These are phyloP conservation scores for Lithophane ornitopus DNA, from an alignment of 2,888 invertebrate species.

Conservation along the genomic window DNA sequence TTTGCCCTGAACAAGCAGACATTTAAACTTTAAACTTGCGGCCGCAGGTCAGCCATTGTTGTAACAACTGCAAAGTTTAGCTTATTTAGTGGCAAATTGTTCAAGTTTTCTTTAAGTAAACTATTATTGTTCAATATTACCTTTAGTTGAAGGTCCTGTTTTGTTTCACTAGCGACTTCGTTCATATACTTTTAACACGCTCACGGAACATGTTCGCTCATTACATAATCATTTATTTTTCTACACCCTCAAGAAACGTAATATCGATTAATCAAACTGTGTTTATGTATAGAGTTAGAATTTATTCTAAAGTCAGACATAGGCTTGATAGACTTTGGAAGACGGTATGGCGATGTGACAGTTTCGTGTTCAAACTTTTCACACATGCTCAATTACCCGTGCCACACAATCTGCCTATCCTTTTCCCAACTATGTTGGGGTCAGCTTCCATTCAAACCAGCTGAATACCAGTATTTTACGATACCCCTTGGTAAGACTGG, in stretches of 20 bases:
- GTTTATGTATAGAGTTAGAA: background rate
- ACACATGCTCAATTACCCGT: background rate
- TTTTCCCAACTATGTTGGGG: too few relatives aligned
- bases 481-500: too few relatives aligned
- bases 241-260: conserved; percentile 2
- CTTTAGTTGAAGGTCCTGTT: conserved; percentile 10
- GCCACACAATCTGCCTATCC: too few relatives aligned
- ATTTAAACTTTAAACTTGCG: conserved; percentile 36
- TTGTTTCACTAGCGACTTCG: background rate
- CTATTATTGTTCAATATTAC: conserved; percentile 19
- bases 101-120: conserved; percentile 16
- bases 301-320: background rate
- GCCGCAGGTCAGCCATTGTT: conserved; percentile 51
- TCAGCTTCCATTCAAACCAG: too few relatives aligned
- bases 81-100: conserved; percentile 10
- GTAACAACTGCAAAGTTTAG: conserved; percentile 31
- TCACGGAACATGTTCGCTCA: background rate
- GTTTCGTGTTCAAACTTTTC: background rate
- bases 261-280: background rate
- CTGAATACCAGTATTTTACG: too few relatives aligned
- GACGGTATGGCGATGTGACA: background rate
- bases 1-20: conserved; percentile 45
- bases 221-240: background rate
- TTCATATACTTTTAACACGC: background rate
- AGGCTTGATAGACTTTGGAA: background rate